These are phyloP conservation scores for Acanthococcus lagerstroemiae DNA, from an alignment of 2,888 invertebrate genomes.

Conservation along the genomic window DNA sequence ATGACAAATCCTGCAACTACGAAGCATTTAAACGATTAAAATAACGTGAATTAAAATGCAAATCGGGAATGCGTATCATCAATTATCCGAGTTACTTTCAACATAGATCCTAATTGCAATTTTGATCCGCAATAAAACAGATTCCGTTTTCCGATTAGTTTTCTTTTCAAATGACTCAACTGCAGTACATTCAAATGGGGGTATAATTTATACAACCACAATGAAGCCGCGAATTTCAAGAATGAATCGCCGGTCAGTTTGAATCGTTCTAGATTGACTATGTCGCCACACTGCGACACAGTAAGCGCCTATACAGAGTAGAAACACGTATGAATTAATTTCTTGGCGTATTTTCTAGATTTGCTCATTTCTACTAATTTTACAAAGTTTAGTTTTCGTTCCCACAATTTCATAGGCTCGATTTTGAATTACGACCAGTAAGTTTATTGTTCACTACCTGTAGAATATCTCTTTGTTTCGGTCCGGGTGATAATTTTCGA, in stretches of 20 bases:
- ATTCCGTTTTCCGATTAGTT: constrained; percentile 73
- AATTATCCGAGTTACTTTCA: constrained; percentile 33
- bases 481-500: constrained; percentile 35
- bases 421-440: no score
- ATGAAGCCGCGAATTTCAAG: constrained; percentile 65
- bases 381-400: no score
- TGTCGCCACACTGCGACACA: constrained; percentile 59
- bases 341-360: not conserved
- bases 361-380: no score
- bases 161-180: constrained; percentile 60
- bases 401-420: no score
- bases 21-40: not conserved
- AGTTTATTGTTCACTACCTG: constrained; percentile 39
- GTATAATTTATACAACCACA: constrained; percentile 61
- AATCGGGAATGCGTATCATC: not conserved
- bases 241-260: constrained; percentile 86
- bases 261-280: constrained; percentile 66
- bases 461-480: constrained; percentile 40
- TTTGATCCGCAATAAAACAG: constrained; percentile 60
- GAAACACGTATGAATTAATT: not conserved
- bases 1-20: constrained; percentile 10
- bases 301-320: constrained; percentile 53
- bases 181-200: constrained; percentile 64
- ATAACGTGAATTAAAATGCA: not conserved
- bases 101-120: constrained; percentile 33